A percentile compares a stretch with the other conserved stretches of the same genome.
Evolutionary conservation across 2,888 invertebrate genomes (phyloP).

Genomic region (Drosophila austrosaltans): DNA sequence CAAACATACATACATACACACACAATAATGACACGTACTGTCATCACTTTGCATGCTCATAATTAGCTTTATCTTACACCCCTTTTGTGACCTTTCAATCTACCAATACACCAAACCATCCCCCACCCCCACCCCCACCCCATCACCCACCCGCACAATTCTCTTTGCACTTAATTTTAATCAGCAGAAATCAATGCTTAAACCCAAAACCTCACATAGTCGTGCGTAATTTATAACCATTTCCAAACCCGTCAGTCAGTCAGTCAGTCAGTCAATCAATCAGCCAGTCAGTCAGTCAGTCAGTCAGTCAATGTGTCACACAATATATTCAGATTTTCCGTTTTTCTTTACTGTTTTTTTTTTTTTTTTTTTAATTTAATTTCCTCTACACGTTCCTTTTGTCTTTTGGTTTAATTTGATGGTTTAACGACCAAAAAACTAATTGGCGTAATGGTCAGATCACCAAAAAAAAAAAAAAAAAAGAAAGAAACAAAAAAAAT

Average conservation of each 20-base stretch:
- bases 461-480: conserved; percentile 67
- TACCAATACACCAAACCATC: neutral
- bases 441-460: conserved; percentile 80
- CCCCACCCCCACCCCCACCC: conserved; percentile 20
- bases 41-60: conserved; percentile 61
- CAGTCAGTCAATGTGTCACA: conserved; percentile 47
- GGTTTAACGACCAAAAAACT: conserved; percentile 65
- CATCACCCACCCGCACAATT: conserved; percentile 6
- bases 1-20: neutral
- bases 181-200: conserved; percentile 1
- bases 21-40: conserved; percentile 23
- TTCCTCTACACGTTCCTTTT: conserved; percentile 33
- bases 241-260: conserved; percentile 30
- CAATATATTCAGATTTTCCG: conserved; percentile 63
- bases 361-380: conserved; percentile 37
- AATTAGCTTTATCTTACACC: conserved; percentile 49
- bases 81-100: too few species aligned
- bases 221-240: conserved; percentile 46
- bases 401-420: conserved; percentile 11
- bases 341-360: conserved; percentile 31
- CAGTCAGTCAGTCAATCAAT: conserved; percentile 37
- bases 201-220: conserved; percentile 13
- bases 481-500: conserved; percentile 4
- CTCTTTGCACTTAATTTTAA: conserved; percentile 3
- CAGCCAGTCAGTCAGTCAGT: conserved; percentile 28